A percentile compares a stretch with the other conserved stretches of the same genome.
These are phyloP conservation scores for Drosophila mojavensis DNA, from an alignment of 1,140 invertebrate genomes.

Conservation along the genomic window DNA sequence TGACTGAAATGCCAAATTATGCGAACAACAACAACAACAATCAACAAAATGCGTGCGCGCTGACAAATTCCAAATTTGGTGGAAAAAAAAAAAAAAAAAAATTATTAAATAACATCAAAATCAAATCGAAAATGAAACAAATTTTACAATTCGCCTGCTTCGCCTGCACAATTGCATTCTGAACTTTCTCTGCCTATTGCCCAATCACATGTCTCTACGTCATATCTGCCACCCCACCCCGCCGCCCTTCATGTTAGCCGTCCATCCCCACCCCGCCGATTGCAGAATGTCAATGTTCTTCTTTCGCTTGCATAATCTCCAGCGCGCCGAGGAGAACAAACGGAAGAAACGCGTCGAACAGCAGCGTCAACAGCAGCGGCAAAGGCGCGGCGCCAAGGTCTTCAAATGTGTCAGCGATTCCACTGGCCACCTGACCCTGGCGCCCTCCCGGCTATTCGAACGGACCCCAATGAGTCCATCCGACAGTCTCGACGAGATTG, in stretches of 20 bases:
- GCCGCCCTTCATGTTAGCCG: not conserved
- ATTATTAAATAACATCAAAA: slow-evolving; percentile 5
- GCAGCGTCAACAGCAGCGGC: slow-evolving; percentile 85
- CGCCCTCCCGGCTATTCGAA: slow-evolving; percentile 92
- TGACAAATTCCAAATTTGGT: slow-evolving; percentile 12
- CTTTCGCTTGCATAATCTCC: slow-evolving; percentile 95
- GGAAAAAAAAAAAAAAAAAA: slow-evolving; percentile 17
- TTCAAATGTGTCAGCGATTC: slow-evolving; percentile 84
- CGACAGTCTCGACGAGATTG: slow-evolving; percentile 95
- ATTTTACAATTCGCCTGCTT: slow-evolving; percentile 17
- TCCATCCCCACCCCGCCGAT: slow-evolving; percentile 10
- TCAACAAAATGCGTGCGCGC: slow-evolving; percentile 14
- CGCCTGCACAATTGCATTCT: slow-evolving; percentile 18
- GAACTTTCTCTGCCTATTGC: not conserved
- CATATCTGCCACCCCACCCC: not conserved
- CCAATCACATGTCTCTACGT: not conserved
- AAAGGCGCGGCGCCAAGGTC: slow-evolving; percentile 82
- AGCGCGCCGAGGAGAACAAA: slow-evolving; percentile 90
- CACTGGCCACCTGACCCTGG: slow-evolving; percentile 86
- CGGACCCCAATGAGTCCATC: slow-evolving; percentile 91
- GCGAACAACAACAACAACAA: slow-evolving; percentile 32
- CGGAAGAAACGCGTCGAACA: slow-evolving; percentile 85
- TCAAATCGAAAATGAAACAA: too few species aligned
- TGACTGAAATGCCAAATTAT: slow-evolving; percentile 10
- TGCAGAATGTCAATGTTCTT: slow-evolving; percentile 96